phyloP scores from a whole-genome alignment of 1,140 invertebrate species.

The Steinernema khuongi region DNA sequence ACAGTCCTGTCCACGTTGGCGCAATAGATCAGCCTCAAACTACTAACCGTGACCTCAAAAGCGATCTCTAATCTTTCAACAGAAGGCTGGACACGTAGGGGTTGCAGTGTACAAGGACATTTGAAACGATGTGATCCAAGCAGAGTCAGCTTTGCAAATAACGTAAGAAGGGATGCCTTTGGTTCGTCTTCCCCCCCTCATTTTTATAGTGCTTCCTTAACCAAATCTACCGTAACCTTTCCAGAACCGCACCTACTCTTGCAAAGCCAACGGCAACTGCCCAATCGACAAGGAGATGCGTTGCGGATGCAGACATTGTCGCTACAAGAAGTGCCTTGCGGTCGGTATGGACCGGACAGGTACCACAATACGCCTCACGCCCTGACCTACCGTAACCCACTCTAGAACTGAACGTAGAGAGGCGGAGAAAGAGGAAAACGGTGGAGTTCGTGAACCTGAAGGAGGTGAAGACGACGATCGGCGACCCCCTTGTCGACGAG shows the following conservation, averaged over 20 bases:
- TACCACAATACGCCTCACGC: not conserved
- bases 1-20: no score
- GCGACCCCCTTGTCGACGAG: not conserved
- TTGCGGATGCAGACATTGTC: slow-evolving; percentile 48
- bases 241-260: slow-evolving; percentile 56
- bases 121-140: no score
- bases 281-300: slow-evolving; percentile 50
- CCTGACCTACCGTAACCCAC: not conserved
- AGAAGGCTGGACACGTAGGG: no score
- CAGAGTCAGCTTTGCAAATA: no score
- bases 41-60: no score
- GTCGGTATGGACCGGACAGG: slow-evolving; percentile 53
- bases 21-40: no score
- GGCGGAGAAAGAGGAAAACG: slow-evolving; percentile 46
- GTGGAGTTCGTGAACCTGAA: slow-evolving; percentile 26
- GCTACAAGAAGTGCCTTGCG: slow-evolving; percentile 52
- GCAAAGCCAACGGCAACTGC: slow-evolving; percentile 53
- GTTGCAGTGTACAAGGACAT: not conserved
- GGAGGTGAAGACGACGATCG: not conserved
- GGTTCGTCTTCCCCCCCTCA: no score
- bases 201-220: no score
- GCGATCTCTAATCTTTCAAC: not conserved
- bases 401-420: slow-evolving; percentile 54
- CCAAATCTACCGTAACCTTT: slow-evolving; percentile 2
- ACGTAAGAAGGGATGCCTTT: no score